Conservation (phyloP, 2,888 invertebrate genomes). For the Luperina testacea region DNA sequence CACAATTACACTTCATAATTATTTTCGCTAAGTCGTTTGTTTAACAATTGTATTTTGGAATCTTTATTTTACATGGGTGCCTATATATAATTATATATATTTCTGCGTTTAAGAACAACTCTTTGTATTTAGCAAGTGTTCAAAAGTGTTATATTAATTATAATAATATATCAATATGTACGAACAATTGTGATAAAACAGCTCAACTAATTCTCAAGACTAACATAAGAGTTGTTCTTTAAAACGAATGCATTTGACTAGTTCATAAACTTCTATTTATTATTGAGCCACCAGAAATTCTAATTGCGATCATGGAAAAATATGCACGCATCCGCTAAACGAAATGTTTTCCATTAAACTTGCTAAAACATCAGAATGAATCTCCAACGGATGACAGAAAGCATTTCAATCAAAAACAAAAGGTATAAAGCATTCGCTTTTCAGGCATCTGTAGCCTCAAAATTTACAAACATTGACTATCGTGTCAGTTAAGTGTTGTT, state of each 20-base stretch:
- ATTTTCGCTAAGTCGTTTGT: conserved; percentile 70
- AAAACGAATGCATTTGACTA: conserved; percentile 65
- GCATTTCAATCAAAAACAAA: conserved; percentile 28
- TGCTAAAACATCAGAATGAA: conserved; percentile 37
- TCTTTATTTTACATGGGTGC: conserved; percentile 72
- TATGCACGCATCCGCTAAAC: conserved; percentile 52
- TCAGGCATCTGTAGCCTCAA: conserved; percentile 38
- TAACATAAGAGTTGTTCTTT: conserved; percentile 60
- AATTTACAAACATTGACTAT: conserved; percentile 36
- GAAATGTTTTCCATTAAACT: conserved; percentile 31
- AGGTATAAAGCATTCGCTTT: conserved; percentile 34
- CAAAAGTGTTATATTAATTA: conserved; percentile 58
- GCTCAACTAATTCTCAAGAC: conserved; percentile 51
- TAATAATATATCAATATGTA: conserved; percentile 45
- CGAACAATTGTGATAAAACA: conserved; percentile 51
- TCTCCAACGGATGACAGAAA: conserved; percentile 38
- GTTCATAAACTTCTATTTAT: conserved; percentile 64
- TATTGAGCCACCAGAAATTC: conserved; percentile 73
- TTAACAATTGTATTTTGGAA: conserved; percentile 70
- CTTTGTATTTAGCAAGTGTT: conserved; percentile 61
- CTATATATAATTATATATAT: conserved; percentile 65
- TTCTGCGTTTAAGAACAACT: conserved; percentile 59
- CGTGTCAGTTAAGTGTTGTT: conserved; percentile 62
- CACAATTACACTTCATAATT: conserved; percentile 64
- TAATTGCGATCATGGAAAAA: conserved; percentile 62